phyloP scores from a whole-genome alignment of 2,888 invertebrate genomes.

The Drosophila phalerata region DNA sequence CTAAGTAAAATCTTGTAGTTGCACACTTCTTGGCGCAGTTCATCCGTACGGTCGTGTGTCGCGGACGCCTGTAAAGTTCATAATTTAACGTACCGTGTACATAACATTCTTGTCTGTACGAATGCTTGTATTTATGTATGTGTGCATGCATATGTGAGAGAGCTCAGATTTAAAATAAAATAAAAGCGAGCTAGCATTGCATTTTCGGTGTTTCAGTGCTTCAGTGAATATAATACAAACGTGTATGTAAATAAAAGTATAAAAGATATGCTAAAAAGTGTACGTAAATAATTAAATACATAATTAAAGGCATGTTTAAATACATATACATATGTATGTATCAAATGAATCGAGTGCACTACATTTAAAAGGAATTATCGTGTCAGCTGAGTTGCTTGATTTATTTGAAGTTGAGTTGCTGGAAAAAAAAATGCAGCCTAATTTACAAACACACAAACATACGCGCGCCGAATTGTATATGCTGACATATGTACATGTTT shows the following conservation, averaged over 20 bases:
- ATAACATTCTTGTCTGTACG: slow-evolving; percentile 21
- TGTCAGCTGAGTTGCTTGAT: slow-evolving; percentile 4
- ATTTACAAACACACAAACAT: too few species aligned
- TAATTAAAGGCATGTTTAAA: not conserved
- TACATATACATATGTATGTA: not conserved
- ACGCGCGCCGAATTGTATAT: too few species aligned
- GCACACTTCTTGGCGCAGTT: slow-evolving; percentile 31
- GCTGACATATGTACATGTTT: not conserved
- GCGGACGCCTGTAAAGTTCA: slow-evolving; percentile 37
- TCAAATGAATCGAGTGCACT: not conserved
- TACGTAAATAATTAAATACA: slow-evolving; percentile 3
- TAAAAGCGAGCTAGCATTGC: slow-evolving; percentile 7
- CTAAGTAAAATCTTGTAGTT: slow-evolving; percentile 29
- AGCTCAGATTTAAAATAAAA: slow-evolving; percentile 8
- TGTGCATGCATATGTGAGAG: slow-evolving; percentile 1
- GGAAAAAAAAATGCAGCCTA: not conserved
- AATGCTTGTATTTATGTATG: slow-evolving; percentile 3
- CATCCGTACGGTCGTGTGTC: slow-evolving; percentile 32
- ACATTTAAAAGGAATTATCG: not conserved
- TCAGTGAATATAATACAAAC: not conserved
- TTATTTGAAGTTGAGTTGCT: slow-evolving; percentile 6
- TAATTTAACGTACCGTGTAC: slow-evolving; percentile 29
- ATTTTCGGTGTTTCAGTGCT: slow-evolving; percentile 1
- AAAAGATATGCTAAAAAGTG: slow-evolving; percentile 1
- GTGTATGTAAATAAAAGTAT: slow-evolving; percentile 16